Percentiles rank a stretch among this genome's conserved stretches.
Evolutionary conservation across 2,113 vertebrate species (phyloP).

Genomic region (Hemichromis elongatus): DNA sequence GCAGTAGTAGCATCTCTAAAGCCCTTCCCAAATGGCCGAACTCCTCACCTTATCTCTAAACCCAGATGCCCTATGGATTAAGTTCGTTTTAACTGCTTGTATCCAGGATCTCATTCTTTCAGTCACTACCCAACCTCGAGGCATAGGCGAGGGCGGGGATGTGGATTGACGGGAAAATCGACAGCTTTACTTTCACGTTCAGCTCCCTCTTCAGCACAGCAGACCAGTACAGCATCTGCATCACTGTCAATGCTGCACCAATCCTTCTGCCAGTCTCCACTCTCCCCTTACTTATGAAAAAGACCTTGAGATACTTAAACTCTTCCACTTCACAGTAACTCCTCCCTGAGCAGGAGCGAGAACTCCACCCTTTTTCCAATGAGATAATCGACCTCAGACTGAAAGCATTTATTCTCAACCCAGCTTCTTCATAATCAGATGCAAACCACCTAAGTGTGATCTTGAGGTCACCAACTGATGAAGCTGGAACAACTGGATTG

Average conservation of each 20-base stretch:
- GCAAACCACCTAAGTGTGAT: neutral
- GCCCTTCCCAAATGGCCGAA: neutral
- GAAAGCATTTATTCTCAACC: neutral
- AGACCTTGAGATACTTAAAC: neutral
- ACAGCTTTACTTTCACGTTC: neutral
- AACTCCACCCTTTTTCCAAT: neutral
- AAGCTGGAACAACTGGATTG: neutral
- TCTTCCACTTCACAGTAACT: neutral
- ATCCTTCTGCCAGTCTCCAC: neutral
- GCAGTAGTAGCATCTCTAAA: neutral
- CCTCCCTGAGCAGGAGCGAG: neutral
- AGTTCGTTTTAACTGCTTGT: neutral
- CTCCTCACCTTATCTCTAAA: neutral
- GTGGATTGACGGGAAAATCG: neutral
- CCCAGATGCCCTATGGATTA: neutral
- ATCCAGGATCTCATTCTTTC: neutral
- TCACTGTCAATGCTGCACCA: neutral
- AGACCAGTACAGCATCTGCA: neutral
- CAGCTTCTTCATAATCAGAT: neutral
- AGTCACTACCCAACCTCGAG: neutral
- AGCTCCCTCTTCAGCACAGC: neutral
- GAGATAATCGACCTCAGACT: neutral
- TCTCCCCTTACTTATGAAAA: neutral
- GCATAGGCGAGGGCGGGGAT: neutral
- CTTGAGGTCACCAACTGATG: neutral